Conservation (phyloP, 2,113 vertebrate species). For the Crotalus helleri region DNA sequence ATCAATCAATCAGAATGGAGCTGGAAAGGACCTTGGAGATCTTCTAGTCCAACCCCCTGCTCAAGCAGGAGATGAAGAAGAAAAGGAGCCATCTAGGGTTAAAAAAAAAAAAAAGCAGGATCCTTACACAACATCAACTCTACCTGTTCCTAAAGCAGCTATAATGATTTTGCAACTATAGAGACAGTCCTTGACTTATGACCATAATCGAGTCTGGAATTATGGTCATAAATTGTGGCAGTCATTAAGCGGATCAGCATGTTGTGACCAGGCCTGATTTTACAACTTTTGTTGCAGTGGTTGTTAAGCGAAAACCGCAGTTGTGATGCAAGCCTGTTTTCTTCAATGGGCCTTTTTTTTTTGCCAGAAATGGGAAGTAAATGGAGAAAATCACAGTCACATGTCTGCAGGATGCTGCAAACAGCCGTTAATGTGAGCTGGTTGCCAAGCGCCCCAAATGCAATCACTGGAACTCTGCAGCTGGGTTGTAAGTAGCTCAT, state of each 20-base stretch:
- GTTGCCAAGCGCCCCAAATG: not conserved
- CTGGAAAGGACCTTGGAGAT: not conserved
- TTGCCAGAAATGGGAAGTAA: not conserved
- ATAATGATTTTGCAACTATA: not conserved
- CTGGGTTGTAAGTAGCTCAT: not conserved
- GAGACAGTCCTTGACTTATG: not conserved
- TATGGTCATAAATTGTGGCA: not conserved
- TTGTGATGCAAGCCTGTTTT: not conserved
- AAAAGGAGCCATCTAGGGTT: not conserved
- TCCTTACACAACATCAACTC: not conserved
- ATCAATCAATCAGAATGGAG: not conserved
- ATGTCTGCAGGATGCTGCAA: not conserved
- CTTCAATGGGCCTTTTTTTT: not conserved
- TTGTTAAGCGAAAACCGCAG: not conserved
- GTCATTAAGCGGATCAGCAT: not conserved
- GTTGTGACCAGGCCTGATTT: not conserved
- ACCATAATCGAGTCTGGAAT: not conserved
- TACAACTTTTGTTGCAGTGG: not conserved
- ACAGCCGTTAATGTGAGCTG: not conserved
- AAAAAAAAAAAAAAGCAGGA: not conserved
- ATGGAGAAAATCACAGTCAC: not conserved
- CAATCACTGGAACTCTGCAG: not conserved
- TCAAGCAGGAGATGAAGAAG: not conserved
- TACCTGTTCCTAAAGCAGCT: not conserved
- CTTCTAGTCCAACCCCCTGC: not conserved